Evolutionary conservation across 2,888 invertebrate species (phyloP), one percentile per base, ranked within the genome.

Genomic region (Scaptomyza polygonia): DNA sequence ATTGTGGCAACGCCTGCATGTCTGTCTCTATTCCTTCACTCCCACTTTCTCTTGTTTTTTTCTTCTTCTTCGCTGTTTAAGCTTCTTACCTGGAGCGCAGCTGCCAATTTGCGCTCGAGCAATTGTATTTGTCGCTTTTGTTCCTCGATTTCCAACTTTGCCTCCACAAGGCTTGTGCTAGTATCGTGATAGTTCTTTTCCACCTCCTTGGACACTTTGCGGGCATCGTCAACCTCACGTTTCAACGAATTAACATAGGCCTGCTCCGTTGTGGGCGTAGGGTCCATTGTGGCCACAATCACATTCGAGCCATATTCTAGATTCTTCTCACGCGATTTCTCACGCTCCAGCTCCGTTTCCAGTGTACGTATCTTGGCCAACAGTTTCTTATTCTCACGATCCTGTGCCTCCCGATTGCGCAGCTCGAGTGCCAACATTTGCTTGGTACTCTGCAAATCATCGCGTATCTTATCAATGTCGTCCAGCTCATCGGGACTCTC

Each of bases 391-490:
- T 97, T 97, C 92, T 97, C 97, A 87, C 96, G 93, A 80, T 96
- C 96, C 86, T 96, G 94, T 0, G 95, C 96, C 91, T 97, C 97
- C 88, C 97, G 97, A 88, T 96, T 96, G 86, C 96, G 93, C 79
- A 97, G 92, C 92, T 97, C 97, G 63, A 97, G 93, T 12, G 97
- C 97, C 67, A 97, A 92, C 93, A 97, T 95, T 92, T 97, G 97
- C 91, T 97, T 97, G 7, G 97, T 97, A 63, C 97, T 97, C 89
- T 97, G 97, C 39, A 97, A 93, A 90, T 97, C 97, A 89, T 97
- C 97, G 79, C 97, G 94, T 16, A 97, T 95, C 89, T 96, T 96
- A 88, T 97, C 97, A 79, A 97, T 97, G 88, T 97, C 97, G 81
- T 97, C 97, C 93, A 97, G 94, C 88, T 97, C 97, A 89, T 97